Percentiles rank a stretch among this genome's conserved stretches.
phyloP scores from a whole-genome alignment of 30 jellyfish, hydroid and myxozoan genomes.

The Aurelia sp. region DNA sequence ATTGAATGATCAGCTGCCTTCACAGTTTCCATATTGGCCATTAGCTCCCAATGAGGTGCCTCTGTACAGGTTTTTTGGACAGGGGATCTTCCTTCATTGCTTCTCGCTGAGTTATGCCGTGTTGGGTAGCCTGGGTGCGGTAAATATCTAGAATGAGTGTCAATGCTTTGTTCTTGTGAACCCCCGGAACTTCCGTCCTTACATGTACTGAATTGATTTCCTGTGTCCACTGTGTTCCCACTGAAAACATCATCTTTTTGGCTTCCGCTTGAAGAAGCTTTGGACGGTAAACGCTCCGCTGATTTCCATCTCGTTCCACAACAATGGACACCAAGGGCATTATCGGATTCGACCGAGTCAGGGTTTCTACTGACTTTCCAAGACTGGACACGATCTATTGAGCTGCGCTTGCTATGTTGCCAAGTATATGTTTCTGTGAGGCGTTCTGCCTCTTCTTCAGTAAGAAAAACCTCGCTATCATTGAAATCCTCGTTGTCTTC shows the following conservation, averaged over 20 bases:
- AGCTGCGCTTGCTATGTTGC: conserved; percentile 76
- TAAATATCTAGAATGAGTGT: conserved; percentile 24
- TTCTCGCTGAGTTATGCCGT: conserved; percentile 94
- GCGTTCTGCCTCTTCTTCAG: conserved; percentile 96
- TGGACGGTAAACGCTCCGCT: conserved; percentile 68
- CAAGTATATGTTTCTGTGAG: conserved; percentile 45
- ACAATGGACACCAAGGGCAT: conserved; percentile 48
- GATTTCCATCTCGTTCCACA: conserved; percentile 65
- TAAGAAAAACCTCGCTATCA: conserved; percentile 85
- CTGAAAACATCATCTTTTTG: conserved; percentile 11
- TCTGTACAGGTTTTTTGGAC: conserved; percentile 79
- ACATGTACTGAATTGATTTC: conserved; percentile 30
- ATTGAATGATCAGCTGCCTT: conserved; percentile 40
- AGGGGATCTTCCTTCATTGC: conserved; percentile 97
- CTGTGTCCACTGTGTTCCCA: conserved; percentile 73
- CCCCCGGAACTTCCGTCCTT: conserved; percentile 45
- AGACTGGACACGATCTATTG: conserved; percentile 90
- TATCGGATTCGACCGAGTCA: conserved; percentile 68
- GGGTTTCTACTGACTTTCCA: conserved; percentile 92
- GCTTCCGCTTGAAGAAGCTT: conserved; percentile 9
- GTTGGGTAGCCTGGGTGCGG: conserved; percentile 98
- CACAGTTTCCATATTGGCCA: conserved; percentile 32
- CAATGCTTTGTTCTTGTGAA: conserved; percentile 63
- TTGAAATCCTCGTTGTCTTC: conserved; percentile 57
- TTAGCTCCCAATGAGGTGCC: conserved; percentile 39